These are phyloP conservation scores for Drosophila meridiana DNA, from an alignment of 2,888 invertebrate species.

Conservation along the genomic window DNA sequence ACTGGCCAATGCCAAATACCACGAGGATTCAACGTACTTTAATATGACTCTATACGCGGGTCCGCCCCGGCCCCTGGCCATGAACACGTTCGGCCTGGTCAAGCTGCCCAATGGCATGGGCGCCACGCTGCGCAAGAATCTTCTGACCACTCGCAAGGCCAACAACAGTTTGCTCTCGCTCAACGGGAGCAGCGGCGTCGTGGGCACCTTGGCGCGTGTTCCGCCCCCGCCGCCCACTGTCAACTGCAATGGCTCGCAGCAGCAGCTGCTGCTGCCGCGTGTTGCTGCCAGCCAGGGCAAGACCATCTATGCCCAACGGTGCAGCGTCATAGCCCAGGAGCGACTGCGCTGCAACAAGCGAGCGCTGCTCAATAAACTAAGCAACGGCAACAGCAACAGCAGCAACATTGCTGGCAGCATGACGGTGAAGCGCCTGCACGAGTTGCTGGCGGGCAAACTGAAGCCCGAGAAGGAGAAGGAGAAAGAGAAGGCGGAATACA, in stretches of 20 bases:
- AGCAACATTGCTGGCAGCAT: slow-evolving; percentile 37
- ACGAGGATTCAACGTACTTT: slow-evolving; percentile 75
- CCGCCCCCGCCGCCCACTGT: slow-evolving; percentile 59
- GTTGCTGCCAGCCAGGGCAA: slow-evolving; percentile 57
- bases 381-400: slow-evolving; percentile 10
- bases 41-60: slow-evolving; percentile 78
- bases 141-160: slow-evolving; percentile 81
- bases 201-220: slow-evolving; percentile 65
- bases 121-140: slow-evolving; percentile 79
- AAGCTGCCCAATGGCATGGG: slow-evolving; percentile 78
- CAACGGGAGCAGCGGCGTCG: slow-evolving; percentile 75
- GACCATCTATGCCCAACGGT: slow-evolving; percentile 75
- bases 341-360: slow-evolving; percentile 78
- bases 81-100: slow-evolving; percentile 80
- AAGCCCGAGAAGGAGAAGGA: slow-evolving; percentile 46
- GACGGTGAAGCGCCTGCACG: slow-evolving; percentile 76
- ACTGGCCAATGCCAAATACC: slow-evolving; percentile 70
- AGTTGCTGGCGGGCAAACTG: slow-evolving; percentile 67
- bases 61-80: slow-evolving; percentile 76
- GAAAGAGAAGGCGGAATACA: slow-evolving; percentile 22
- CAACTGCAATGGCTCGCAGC: slow-evolving; percentile 40
- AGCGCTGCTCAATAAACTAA: slow-evolving; percentile 49
- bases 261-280: slow-evolving; percentile 36
- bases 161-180: slow-evolving; percentile 79
- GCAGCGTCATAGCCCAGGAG: slow-evolving; percentile 66